Conservation (phyloP, 2,797 vertebrate species). For the Alca torda region DNA sequence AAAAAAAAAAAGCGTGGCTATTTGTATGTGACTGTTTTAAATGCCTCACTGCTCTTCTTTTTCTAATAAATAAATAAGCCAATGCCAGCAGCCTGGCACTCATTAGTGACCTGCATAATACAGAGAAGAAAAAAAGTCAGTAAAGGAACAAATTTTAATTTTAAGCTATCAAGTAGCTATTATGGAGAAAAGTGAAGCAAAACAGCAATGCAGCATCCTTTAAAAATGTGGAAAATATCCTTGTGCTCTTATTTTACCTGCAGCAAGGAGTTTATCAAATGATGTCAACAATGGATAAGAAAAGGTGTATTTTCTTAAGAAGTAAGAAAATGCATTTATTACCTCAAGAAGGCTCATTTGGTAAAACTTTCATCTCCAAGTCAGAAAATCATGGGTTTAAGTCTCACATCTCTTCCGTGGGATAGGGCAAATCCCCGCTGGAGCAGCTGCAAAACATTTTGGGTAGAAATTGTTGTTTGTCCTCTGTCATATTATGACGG, state of each 20-base stretch:
- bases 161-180: background rate
- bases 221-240: slow-evolving; percentile 28
- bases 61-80: slow-evolving; percentile 54
- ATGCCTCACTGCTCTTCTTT: slow-evolving; percentile 15
- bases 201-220: background rate
- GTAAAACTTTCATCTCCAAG: background rate
- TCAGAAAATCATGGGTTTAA: background rate
- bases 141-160: slow-evolving; percentile 16
- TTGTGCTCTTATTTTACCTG: background rate
- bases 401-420: background rate
- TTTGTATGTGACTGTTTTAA: slow-evolving; percentile 4
- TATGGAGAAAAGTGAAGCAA: background rate
- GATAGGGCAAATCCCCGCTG: background rate
- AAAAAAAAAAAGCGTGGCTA: background rate
- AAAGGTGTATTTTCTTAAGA: background rate
- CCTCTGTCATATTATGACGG: too few species aligned
- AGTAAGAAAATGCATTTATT: background rate
- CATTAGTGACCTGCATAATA: slow-evolving; percentile 28
- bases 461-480: background rate
- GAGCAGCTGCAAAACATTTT: background rate
- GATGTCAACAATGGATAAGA: slow-evolving; percentile 6
- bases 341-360: slow-evolving; percentile 26
- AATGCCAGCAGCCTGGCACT: slow-evolving; percentile 37
- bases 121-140: background rate
- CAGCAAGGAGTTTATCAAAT: slow-evolving; percentile 14